Conservation (phyloP, 2,888 invertebrate genomes). For the Standfussiana lucernea region DNA sequence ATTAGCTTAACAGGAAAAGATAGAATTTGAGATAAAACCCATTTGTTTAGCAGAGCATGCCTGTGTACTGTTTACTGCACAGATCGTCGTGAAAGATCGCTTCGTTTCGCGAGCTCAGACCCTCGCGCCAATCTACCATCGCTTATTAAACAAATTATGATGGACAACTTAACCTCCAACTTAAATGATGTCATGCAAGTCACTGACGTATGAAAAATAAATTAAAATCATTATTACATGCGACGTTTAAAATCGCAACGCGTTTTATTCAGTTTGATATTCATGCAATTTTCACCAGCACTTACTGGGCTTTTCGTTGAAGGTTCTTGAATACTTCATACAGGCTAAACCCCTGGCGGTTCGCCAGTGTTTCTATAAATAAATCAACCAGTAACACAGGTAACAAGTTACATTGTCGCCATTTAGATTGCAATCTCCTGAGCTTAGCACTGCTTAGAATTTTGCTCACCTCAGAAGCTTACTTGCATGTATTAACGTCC, state of each 20-base stretch:
- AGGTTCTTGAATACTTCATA: slow-evolving; percentile 23
- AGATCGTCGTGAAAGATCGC: slow-evolving; percentile 62
- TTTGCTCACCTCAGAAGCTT: slow-evolving; percentile 50
- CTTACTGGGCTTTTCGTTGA: slow-evolving; percentile 22
- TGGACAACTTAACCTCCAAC: slow-evolving; percentile 54
- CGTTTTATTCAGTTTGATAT: background rate
- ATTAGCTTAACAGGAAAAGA: slow-evolving; percentile 67
- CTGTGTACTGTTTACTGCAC: slow-evolving; percentile 35
- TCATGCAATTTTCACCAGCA: slow-evolving; percentile 11
- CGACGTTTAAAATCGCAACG: slow-evolving; percentile 5
- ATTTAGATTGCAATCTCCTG: slow-evolving; percentile 50
- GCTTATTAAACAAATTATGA: slow-evolving; percentile 59
- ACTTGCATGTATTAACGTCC: slow-evolving; percentile 48
- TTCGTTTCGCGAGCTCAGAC: slow-evolving; percentile 48
- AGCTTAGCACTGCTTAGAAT: slow-evolving; percentile 59
- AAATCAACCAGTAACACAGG: slow-evolving; percentile 53
- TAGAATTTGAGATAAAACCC: slow-evolving; percentile 57
- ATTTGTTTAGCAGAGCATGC: slow-evolving; percentile 58
- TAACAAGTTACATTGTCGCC: slow-evolving; percentile 54
- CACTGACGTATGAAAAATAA: slow-evolving; percentile 46
- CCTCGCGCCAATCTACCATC: slow-evolving; percentile 53
- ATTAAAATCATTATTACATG: slow-evolving; percentile 17
- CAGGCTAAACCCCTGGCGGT: slow-evolving; percentile 38
- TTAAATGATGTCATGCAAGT: slow-evolving; percentile 49
- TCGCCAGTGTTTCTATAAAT: slow-evolving; percentile 58